Base-by-base conservation (phyloP, 2,888 invertebrate species). In the Chaitophorus viminalis region DNA sequence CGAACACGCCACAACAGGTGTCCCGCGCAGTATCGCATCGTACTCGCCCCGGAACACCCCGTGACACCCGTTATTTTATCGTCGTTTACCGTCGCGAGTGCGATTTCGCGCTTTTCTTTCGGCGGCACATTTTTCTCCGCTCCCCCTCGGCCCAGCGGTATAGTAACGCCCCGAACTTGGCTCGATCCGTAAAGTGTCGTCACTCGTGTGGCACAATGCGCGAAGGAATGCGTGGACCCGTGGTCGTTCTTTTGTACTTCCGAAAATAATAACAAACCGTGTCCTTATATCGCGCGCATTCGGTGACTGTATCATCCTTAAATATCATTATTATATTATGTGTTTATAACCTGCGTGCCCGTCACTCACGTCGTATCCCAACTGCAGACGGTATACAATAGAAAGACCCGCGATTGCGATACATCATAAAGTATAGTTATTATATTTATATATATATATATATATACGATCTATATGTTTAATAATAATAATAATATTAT, bases 221-320 rank as follows among this genome's bases (percentile, higher is more conserved):
- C 39, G 39, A 11, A 87, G 74, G 87, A 87, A 87, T 87, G 87
- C 79, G 79, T 74, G 72, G 60, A 39, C 39, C 11, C 39, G 36
- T 8, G 39, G 1, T 11, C 74, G 87, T 78, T 87, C 79, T 87
- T 87, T 87, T 87, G 72, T 87, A 39, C 33, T 75, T 60, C 74
- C 21, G 60, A 83, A 76, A 81, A 54, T 74, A 72, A 72, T 31
- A 33, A 81, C 39, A 81, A 54, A 82, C 29, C 46, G 33, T 65
- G 65, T 75, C 33, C 29, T 31, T 54, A 18, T 75, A 25, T 65
- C n/a, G 25, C 46, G 6, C 33, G 8, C 52, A 11, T 72, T 60
- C 25, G 74, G 87, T 87, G 87, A 87, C 79, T 87, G 60, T n/a
- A 0, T 39, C n/a, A n/a, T n/a, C n/a, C n/a, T n/a, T n/a, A n/a